phyloP scores from a whole-genome alignment of 2,797 vertebrate genomes.

The Austrolebias charrua region DNA sequence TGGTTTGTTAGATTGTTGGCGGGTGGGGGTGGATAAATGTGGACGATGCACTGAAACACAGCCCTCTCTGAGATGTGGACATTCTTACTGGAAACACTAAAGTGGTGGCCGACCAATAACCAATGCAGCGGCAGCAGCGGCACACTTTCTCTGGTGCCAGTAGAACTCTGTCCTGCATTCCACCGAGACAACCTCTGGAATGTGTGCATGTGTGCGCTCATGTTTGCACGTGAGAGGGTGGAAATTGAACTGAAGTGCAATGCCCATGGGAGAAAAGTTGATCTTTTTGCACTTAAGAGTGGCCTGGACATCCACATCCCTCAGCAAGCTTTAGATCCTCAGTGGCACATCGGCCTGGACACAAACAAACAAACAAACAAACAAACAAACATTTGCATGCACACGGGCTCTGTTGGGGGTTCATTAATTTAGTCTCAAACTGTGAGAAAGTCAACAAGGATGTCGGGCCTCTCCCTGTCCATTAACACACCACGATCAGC shows the following conservation, averaged over 20 bases:
- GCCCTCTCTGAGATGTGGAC: neutral
- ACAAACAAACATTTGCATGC: neutral
- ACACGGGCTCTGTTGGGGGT: constrained; percentile 24
- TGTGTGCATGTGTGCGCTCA: constrained; percentile 53
- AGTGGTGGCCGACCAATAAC: constrained; percentile 35
- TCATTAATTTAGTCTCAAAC: constrained; percentile 47
- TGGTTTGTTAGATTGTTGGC: constrained; percentile 74
- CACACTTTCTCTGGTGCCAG: constrained; percentile 74
- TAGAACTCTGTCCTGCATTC: constrained; percentile 75
- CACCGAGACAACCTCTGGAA: constrained; percentile 77
- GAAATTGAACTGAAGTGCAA: constrained; percentile 23
- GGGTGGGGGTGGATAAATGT: constrained; percentile 72
- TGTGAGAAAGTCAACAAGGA: constrained; percentile 75
- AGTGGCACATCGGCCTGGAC: neutral
- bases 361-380: neutral
- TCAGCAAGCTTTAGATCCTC: too few species aligned
- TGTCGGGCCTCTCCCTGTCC: constrained; percentile 46
- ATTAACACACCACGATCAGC: constrained; percentile 54
- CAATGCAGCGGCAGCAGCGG: constrained; percentile 71
- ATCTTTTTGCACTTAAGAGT: too few species aligned
- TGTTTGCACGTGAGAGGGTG: constrained; percentile 53
- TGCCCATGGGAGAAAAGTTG: constrained; percentile 2
- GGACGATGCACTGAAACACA: constrained; percentile 60
- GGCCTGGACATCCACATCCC: too few species aligned
- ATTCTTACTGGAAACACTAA: neutral